Base-by-base conservation (phyloP, 2,797 vertebrate genomes). In the Eulemur coronatus region DNA sequence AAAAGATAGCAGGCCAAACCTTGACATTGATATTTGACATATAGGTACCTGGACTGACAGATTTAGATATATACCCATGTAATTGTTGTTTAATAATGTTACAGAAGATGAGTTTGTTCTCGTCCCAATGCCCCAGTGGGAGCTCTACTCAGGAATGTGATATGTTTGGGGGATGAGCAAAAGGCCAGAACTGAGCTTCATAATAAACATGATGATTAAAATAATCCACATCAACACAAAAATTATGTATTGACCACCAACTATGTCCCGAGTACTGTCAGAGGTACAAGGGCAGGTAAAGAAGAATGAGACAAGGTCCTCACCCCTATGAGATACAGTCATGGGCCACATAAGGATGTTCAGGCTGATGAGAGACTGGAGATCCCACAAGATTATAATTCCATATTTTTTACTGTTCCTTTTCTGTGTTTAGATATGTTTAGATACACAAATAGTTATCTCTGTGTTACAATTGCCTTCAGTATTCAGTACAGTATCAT, bases 171-270 rank as follows among this genome's bases (percentile, higher is more conserved):
- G 69, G 6, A 75, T 69, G 26, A 91, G 17, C 33, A 75, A 88
- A 50, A 52, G 35, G 69, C 7, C 24, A 52, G 28, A 91, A 81
- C 63, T 67, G 18, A 46, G 12, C 5, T 94, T 95, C 61, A 65
- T 33, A 88, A 78, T 89, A 89, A 80, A 79, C 26, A 78, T 65
- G 11, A 35, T 82, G 38, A 88, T 76, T 75, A 87, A 96, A 92
- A 78, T 69, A 81, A 88, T 50, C 24, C 67, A 50, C 2, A 92
- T 38, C 33, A 63, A 96, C 43, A 50, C 59, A 48, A 89, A 88
- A 67, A 38, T 55, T 63, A 70, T 11, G 1, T 82, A 46, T 57
- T 76, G 59, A 73, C 46, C 52, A 70, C 35, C 18, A 81, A 72
- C 76, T 92, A n/a, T 55, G 28, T 84, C 33, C 41, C 11, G 65